A percentile compares a stretch with the other conserved stretches of the same genome.
phyloP scores from a whole-genome alignment of 2,888 invertebrate species.

The Scaptomyza tumidula region DNA sequence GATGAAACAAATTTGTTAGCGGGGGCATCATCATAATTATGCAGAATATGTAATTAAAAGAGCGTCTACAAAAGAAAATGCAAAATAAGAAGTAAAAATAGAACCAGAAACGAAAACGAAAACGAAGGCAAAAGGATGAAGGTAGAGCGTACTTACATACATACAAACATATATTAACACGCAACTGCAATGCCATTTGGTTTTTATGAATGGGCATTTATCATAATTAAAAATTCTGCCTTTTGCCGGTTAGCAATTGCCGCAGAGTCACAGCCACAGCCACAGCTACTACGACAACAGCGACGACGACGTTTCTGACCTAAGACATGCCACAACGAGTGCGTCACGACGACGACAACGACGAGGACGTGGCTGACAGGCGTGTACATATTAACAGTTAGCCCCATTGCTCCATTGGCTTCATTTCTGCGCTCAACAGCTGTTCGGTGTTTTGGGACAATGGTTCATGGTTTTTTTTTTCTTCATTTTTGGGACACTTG shows the following conservation, averaged over 20 bases:
- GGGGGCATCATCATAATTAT: constrained; percentile 60
- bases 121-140: neutral
- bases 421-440: constrained; percentile 59
- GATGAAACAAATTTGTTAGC: constrained; percentile 28
- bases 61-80: constrained; percentile 20
- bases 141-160: neutral
- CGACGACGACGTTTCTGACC: constrained; percentile 67
- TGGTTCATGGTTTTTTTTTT: neutral
- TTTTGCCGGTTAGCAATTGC: constrained; percentile 49
- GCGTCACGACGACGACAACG: constrained; percentile 57
- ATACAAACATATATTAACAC: constrained; percentile 48
- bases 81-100: neutral
- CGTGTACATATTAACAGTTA: constrained; percentile 46
- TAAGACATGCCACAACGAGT: constrained; percentile 76
- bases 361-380: constrained; percentile 39
- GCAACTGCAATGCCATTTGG: constrained; percentile 67
- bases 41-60: constrained; percentile 42
- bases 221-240: constrained; percentile 79
- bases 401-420: constrained; percentile 58
- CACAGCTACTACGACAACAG: constrained; percentile 8
- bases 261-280: constrained; percentile 15
- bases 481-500: constrained; percentile 31
- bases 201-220: constrained; percentile 79
- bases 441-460: constrained; percentile 65
- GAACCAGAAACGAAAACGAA: neutral